Percentiles rank a stretch among this genome's conserved stretches.
phyloP scores from a whole-genome alignment of 2,113 vertebrate genomes.

The Muntiacus muntjak region DNA sequence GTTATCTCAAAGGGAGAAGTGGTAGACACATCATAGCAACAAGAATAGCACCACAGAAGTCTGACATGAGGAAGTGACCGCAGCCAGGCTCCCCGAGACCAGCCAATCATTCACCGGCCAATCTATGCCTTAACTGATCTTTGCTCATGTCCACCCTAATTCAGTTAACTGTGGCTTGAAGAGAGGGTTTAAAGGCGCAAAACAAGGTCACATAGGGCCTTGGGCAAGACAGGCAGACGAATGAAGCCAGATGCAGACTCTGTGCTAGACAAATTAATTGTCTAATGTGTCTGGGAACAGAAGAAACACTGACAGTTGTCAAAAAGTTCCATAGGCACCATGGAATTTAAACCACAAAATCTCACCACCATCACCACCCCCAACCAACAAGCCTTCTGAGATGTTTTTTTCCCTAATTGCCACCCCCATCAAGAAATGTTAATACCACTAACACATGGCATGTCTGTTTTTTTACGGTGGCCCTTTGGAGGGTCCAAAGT shows the following conservation, averaged over 20 bases:
- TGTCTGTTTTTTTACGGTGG: neutral
- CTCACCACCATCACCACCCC: neutral
- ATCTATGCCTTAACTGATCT: neutral
- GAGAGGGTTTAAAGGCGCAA: neutral
- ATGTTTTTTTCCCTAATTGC: neutral
- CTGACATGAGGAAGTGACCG: neutral
- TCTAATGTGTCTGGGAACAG: neutral
- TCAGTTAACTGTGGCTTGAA: neutral
- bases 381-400: neutral
- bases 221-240: neutral
- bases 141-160: neutral
- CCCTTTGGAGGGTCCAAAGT: neutral
- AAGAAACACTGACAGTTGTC: neutral
- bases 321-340: neutral
- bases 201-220: neutral
- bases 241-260: neutral
- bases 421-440: neutral
- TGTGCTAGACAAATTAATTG: neutral
- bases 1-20: neutral
- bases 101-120: neutral
- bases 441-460: neutral
- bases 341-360: neutral
- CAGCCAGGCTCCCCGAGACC: neutral
- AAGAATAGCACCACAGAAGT: neutral
- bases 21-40: neutral